Conservation (phyloP, 2,797 vertebrate species). For the Sorex maritimensis region DNA sequence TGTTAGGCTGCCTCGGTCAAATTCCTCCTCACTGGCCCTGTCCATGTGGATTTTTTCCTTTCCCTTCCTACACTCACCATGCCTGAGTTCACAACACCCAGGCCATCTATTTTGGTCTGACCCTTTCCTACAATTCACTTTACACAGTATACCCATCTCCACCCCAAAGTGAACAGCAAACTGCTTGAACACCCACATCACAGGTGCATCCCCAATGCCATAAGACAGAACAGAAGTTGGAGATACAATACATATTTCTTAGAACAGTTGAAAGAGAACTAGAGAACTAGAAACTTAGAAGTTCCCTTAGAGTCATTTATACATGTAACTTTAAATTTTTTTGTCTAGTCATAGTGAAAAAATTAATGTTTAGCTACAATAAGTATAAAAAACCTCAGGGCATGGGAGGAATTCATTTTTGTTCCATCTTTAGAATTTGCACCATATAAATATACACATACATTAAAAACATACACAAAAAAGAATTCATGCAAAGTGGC, state of each 20-base stretch:
- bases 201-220: not conserved
- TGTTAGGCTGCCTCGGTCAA: not conserved
- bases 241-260: slow-evolving; percentile 3
- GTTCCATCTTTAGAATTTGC: slow-evolving; percentile 17
- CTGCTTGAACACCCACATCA: not conserved
- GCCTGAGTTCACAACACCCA: not conserved
- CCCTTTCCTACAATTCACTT: not conserved
- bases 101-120: not conserved
- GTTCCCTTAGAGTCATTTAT: not conserved
- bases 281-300: slow-evolving; percentile 19
- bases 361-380: slow-evolving; percentile 52
- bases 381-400: slow-evolving; percentile 8
- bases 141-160: not conserved
- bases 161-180: not conserved
- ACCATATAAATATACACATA: not conserved
- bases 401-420: slow-evolving; percentile 50
- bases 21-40: not conserved
- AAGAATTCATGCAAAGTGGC: not conserved
- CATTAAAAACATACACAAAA: slow-evolving; percentile 11
- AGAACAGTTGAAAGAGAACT: slow-evolving; percentile 53
- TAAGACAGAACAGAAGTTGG: slow-evolving; percentile 29
- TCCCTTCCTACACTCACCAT: not conserved
- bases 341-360: slow-evolving; percentile 32
- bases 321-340: not conserved
- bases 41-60: not conserved